These are phyloP conservation scores for Noctua janthina DNA, from an alignment of 2,888 invertebrate species.

Conservation along the genomic window DNA sequence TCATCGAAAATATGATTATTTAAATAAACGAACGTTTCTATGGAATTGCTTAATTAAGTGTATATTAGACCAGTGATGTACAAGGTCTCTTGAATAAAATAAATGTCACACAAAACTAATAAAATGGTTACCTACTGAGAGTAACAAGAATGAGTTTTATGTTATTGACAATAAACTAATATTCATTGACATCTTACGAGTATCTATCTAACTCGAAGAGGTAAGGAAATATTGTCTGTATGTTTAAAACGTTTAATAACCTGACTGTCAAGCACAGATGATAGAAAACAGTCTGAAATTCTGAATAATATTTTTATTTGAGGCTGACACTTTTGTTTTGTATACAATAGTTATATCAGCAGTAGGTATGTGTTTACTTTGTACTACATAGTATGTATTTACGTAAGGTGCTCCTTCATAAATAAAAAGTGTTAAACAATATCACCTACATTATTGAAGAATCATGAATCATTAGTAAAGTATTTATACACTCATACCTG, in stretches of 20 bases:
- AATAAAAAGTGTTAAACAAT: background rate
- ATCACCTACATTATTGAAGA: background rate
- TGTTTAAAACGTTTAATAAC: background rate
- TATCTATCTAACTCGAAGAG: background rate
- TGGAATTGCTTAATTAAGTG: constrained; percentile 65
- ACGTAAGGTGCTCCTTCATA: background rate
- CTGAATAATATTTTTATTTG: background rate
- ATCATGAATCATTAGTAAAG: background rate
- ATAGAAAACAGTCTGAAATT: background rate
- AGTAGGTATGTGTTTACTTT: constrained; percentile 23
- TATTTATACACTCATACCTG: constrained; percentile 7
- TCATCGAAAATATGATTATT: constrained; percentile 52
- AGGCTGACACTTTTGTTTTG: constrained; percentile 15
- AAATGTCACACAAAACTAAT: constrained; percentile 48
- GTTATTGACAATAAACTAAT: constrained; percentile 29
- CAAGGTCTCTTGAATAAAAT: constrained; percentile 59
- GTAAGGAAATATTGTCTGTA: background rate
- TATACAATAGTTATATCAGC: background rate
- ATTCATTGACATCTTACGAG: background rate
- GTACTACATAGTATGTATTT: background rate
- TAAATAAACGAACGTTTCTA: constrained; percentile 52
- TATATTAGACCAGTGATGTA: constrained; percentile 39
- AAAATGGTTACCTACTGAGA: constrained; percentile 19
- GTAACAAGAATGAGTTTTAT: constrained; percentile 18
- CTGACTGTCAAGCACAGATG: background rate